A percentile compares a stretch with the other conserved stretches of the same genome.
Evolutionary conservation across 2,113 vertebrate genomes (phyloP).

Genomic region (Aspidoscelis tigris): DNA sequence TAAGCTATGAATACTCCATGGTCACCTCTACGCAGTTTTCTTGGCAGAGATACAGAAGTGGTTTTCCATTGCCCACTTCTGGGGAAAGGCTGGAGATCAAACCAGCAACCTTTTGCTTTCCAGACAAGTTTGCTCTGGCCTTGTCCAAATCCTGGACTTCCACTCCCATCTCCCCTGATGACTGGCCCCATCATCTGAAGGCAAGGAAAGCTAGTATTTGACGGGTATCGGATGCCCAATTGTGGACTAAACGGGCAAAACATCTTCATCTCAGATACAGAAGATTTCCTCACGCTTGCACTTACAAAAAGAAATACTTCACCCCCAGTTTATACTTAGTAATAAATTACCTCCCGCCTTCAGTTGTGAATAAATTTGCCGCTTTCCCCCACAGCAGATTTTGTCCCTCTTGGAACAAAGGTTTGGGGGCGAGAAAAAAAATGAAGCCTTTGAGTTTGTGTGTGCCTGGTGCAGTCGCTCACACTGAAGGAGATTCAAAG

Average conservation of each 20-base stretch:
- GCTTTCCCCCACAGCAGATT: background rate
- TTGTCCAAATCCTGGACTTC: too few species aligned
- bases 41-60: too few species aligned
- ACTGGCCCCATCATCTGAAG: too few species aligned
- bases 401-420: background rate
- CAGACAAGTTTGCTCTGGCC: too few species aligned
- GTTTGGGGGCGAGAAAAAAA: background rate
- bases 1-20: too few species aligned
- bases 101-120: too few species aligned
- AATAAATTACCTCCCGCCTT: background rate
- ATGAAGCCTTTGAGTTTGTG: background rate
- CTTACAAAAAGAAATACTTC: background rate
- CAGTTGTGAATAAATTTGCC: background rate
- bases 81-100: too few species aligned
- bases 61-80: too few species aligned
- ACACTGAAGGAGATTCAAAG: background rate
- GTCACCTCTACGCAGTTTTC: too few species aligned
- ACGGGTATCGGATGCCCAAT: too few species aligned
- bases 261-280: background rate
- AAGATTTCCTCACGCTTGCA: background rate
- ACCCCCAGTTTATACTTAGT: background rate
- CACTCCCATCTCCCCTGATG: too few species aligned
- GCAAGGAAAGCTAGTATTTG: too few species aligned
- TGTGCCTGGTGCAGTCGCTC: background rate
- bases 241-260: background rate